phyloP scores from a whole-genome alignment of 2,113 vertebrate species.

The Xyrauchen texanus region DNA sequence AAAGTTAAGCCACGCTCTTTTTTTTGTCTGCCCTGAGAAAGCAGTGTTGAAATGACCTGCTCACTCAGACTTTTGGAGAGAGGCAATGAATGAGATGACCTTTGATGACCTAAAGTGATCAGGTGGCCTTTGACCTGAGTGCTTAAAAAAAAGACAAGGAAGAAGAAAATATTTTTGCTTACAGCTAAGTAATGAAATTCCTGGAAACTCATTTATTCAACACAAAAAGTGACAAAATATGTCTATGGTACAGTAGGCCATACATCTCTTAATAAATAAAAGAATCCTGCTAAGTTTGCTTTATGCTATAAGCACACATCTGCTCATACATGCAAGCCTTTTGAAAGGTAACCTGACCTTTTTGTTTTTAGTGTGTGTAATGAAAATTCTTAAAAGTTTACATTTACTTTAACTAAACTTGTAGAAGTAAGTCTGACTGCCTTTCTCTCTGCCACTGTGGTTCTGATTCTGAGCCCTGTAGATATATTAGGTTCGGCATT shows the following conservation, averaged over 20 bases:
- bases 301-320: too few relatives aligned
- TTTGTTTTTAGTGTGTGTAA: too few relatives aligned
- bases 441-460: neutral
- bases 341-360: too few relatives aligned
- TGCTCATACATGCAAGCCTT: too few relatives aligned
- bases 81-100: slow-evolving; percentile 10
- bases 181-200: neutral
- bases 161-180: slow-evolving; percentile 2
- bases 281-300: too few relatives aligned
- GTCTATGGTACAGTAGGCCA: too few relatives aligned
- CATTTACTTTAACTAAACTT: too few relatives aligned
- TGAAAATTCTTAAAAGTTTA: too few relatives aligned
- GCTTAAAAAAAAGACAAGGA: slow-evolving; percentile 15
- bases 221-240: too few relatives aligned
- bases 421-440: neutral
- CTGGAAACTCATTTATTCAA: too few relatives aligned
- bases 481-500: slow-evolving; percentile 23
- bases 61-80: slow-evolving; percentile 19
- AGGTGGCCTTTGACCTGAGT: slow-evolving; percentile 33
- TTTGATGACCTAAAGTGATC: neutral
- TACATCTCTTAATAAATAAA: too few relatives aligned
- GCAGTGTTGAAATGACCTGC: slow-evolving; percentile 39
- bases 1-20: slow-evolving; percentile 29
- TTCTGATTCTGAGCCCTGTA: neutral
- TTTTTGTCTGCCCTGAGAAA: slow-evolving; percentile 26